Percentiles rank a stretch among this genome's conserved stretches.
phyloP scores from a whole-genome alignment of 2,113 vertebrate genomes.

The Notarius quadriscutis region DNA sequence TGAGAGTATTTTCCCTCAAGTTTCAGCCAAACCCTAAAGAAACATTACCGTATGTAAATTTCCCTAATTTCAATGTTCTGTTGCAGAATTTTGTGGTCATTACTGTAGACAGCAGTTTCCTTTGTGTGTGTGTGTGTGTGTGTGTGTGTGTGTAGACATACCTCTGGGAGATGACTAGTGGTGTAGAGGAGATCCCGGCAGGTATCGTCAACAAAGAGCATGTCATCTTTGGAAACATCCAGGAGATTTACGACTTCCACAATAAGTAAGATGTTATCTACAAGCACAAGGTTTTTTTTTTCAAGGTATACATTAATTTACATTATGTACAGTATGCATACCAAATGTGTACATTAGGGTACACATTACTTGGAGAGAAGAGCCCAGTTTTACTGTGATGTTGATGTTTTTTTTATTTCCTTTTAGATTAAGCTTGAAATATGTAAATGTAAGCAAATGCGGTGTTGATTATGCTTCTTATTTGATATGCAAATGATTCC shows the following conservation, averaged over 20 bases:
- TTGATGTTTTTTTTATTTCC: not conserved
- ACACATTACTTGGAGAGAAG: not conserved
- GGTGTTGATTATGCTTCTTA: not conserved
- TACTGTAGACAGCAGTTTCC: not conserved
- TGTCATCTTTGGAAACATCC: slow-evolving; percentile 96
- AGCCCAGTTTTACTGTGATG: not conserved
- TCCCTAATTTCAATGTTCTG: not conserved
- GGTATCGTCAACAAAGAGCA: slow-evolving; percentile 94
- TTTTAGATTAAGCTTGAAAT: not conserved
- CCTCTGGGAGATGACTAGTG: slow-evolving; percentile 96
- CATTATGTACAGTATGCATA: no score
- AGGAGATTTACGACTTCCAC: slow-evolving; percentile 97
- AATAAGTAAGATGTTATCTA: slow-evolving; percentile 81
- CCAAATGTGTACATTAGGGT: no score
- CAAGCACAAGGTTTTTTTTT: not conserved
- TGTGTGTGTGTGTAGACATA: slow-evolving; percentile 81
- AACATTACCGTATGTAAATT: not conserved
- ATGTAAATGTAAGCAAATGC: slow-evolving; percentile 21
- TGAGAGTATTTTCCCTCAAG: not conserved
- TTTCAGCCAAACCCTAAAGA: not conserved
- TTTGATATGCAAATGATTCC: slow-evolving; percentile 12
- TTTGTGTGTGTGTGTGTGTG: slow-evolving; percentile 24
- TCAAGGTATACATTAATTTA: not conserved
- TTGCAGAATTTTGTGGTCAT: not conserved
- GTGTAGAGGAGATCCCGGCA: slow-evolving; percentile 90